Evolutionary conservation across 2,888 invertebrate species (phyloP), one percentile per base, ranked within the genome.

Genomic region (Sycophila texana): DNA sequence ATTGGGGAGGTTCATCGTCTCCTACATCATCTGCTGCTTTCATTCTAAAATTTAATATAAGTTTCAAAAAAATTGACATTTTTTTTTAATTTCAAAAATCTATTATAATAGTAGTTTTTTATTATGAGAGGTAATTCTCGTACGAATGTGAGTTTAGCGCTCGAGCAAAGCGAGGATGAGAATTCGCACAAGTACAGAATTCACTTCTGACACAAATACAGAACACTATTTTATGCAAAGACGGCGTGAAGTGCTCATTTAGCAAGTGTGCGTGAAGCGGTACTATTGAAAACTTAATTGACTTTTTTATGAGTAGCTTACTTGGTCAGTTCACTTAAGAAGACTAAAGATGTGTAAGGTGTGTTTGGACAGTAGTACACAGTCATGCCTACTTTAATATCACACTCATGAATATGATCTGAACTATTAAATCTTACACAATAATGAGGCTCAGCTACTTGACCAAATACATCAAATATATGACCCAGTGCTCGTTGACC

Each of bases 391-490:
- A 93, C 89, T 83, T 91, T 88, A 2, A 96, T 93, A 67, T 94
- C 94, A 81, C 93, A 93, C 63, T 93, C 92, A 66, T 92, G 89
- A 72, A 97, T 96, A 87, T 98, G 96, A 73, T 95, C 93, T 14
- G 90, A 89, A 0, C 93, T 94, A 91, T 98, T 98, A 90, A 98
- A 98, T 3, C 98, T 93, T n/a, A 99, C 93, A 84, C 96, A 95
- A 90, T 99, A 99, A 84, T 95, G 93, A 0, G 99, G 98, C 84
- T 95, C 94, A 0, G 93, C 92, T 0, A 98, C 96, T 70, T 94
- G 96, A 16, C 99, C 98, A 88, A 98, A 95, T 0, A 98, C 97
- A 92, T 99, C 99, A 90, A 96, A 97, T 68, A 98, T 94, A 89
- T 94, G 93, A 10, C 96, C 96, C 4, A 97, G 90, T 13, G 95